Conservation (phyloP, 2,113 vertebrate genomes). For the Myrmophylax atrothorax region DNA sequence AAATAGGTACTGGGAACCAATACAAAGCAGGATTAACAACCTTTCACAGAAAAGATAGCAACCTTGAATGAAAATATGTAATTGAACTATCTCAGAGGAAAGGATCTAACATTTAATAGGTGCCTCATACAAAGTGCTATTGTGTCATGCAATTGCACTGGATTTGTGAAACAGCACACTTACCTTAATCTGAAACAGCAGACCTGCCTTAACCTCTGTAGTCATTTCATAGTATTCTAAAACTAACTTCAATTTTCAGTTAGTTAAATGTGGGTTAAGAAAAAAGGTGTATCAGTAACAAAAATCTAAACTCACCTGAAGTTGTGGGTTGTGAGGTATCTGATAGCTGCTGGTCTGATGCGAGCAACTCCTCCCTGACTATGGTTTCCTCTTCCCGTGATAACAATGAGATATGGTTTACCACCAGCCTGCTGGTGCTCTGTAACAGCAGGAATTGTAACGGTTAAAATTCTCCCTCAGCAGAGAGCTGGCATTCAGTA, state of each 20-base stretch:
- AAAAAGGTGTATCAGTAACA: neutral
- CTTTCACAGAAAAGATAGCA: neutral
- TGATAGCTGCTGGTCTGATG: conserved; percentile 92
- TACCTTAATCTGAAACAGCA: neutral
- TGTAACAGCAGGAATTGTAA: conserved; percentile 73
- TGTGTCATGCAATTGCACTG: neutral
- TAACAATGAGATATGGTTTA: conserved; percentile 89
- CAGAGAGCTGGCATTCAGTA: neutral
- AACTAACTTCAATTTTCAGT: conserved; percentile 28
- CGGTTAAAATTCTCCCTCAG: neutral
- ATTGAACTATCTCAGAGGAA: neutral
- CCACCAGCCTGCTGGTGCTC: conserved; percentile 86
- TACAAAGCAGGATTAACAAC: neutral
- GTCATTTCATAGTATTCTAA: neutral
- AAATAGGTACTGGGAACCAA: neutral
- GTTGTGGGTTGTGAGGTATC: conserved; percentile 91
- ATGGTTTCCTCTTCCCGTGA: conserved; percentile 97
- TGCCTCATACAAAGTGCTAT: neutral
- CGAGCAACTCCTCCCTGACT: conserved; percentile 96
- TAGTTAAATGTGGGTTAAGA: neutral
- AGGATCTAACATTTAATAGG: neutral
- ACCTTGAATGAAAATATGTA: neutral
- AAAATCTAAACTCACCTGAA: conserved; percentile 83
- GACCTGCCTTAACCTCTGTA: neutral
- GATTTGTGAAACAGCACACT: neutral